Evolutionary conservation across 1,140 invertebrate species (phyloP).

Genomic region (Batillaria attramentaria): DNA sequence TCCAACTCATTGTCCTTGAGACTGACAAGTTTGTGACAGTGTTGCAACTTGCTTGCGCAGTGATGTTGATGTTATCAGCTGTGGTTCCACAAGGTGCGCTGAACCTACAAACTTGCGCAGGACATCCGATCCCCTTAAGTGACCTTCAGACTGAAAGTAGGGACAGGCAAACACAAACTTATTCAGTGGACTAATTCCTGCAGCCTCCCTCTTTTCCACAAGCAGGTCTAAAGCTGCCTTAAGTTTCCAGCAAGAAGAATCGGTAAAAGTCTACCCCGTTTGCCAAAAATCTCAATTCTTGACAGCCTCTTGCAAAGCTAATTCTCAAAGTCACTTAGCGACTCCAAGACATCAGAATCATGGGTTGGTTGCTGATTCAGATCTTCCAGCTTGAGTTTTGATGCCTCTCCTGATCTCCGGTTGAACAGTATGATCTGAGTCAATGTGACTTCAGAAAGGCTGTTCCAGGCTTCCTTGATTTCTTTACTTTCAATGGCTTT

Average conservation of each 20-base stretch:
- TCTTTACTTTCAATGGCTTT: not conserved
- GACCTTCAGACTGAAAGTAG: conserved; percentile 22
- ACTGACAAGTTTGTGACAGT: conserved; percentile 42
- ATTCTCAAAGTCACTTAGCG: conserved; percentile 31
- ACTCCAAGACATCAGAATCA: not conserved
- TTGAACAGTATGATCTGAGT: conserved; percentile 35
- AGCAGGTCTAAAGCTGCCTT: conserved; percentile 15
- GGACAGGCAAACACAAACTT: too few relatives aligned
- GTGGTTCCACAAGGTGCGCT: conserved; percentile 31
- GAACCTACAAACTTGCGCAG: conserved; percentile 23
- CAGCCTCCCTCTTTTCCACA: conserved; percentile 7
- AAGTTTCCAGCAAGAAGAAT: conserved; percentile 14
- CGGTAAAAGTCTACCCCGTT: conserved; percentile 34
- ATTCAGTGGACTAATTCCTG: conserved; percentile 21
- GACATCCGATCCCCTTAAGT: conserved; percentile 33
- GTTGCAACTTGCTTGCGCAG: conserved; percentile 44
- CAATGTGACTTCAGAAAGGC: conserved; percentile 9
- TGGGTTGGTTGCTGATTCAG: not conserved
- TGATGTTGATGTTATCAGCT: conserved; percentile 63
- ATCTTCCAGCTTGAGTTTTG: conserved; percentile 5
- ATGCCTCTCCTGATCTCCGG: conserved; percentile 27
- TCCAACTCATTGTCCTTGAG: conserved; percentile 44
- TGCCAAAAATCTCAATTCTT: conserved; percentile 35
- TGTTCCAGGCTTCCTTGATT: conserved; percentile 7
- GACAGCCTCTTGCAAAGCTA: conserved; percentile 1